Conservation (phyloP, 2,888 invertebrate species). For the Tanypteryx hageni region DNA sequence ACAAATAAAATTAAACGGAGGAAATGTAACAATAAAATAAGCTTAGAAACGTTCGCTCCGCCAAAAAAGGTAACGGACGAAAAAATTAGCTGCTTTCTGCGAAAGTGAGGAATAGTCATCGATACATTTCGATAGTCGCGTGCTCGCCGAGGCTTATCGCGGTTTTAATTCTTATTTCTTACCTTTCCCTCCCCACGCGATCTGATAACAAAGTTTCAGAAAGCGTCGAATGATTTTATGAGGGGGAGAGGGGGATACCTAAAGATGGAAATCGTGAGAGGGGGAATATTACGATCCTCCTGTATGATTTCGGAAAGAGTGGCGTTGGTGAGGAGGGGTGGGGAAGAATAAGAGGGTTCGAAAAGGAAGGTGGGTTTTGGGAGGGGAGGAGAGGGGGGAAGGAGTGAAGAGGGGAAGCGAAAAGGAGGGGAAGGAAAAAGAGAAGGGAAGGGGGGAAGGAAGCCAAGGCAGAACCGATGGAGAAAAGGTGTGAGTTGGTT, state of each 20-base stretch:
- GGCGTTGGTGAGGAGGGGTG: background rate
- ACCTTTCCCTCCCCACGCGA: background rate
- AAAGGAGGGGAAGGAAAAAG: background rate
- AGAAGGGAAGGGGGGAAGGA: background rate
- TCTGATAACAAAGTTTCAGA: slow-evolving; percentile 20
- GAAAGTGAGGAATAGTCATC: too few species aligned
- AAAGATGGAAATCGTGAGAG: background rate
- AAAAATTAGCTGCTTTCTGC: too few species aligned
- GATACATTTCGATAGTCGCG: too few species aligned
- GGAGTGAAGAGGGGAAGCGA: background rate
- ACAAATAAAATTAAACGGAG: background rate
- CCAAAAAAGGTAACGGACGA: too few species aligned
- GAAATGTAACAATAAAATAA: background rate
- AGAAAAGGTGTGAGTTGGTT: background rate
- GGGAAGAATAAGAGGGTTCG: background rate
- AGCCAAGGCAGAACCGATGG: background rate
- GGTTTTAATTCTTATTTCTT: background rate
- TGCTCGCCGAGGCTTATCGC: too few species aligned
- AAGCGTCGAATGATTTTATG: background rate
- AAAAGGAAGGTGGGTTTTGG: background rate
- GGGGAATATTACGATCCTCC: slow-evolving; percentile 26
- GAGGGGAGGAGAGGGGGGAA: background rate
- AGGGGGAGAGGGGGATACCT: background rate
- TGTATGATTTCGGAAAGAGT: slow-evolving; percentile 9
- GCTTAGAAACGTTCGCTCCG: background rate